Base-by-base conservation (phyloP, 2,113 vertebrate species). In the Scatophagus argus region DNA sequence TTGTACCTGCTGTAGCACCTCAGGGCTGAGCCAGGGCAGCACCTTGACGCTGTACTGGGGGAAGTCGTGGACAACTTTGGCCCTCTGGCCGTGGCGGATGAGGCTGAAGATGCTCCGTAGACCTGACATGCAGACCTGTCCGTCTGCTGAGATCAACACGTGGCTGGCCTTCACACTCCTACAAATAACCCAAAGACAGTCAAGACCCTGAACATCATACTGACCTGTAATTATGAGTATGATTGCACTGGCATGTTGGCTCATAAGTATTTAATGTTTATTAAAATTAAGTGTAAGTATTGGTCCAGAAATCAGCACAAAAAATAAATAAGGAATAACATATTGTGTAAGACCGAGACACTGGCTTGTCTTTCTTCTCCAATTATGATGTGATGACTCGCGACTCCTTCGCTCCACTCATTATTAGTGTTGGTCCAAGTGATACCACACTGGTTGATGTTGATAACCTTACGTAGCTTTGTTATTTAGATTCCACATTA, bases 111-210 rank as follows among this genome's bases (percentile, higher is more conserved):
- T 98, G 79, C 97, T 98, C 59, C 98, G 91, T 34, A 99, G 93
- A 34, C 98, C 98, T 1, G 98, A 98, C 64, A 99, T 96, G 92
- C 95, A 98, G 0, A 99, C 97, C 93, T 97, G 97, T 12, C 98
- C 98, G 0, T 99, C 98, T 0, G 94, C 95, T 0, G 98, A 97
- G 90, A 99, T 96, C 88, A 99, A 92, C 82, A 99, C 95, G 17
- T 99, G 98, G 93, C 98, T 98, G 72, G 98, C 97, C 91, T 99
- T 98, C 89, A 99, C 98, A 21, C 98, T 99, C 95, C 98, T 99
- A 25, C 38, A 34, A 38, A 54, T 5, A 74, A 29, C 12, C 12
- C 25, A 67, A 46, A 66, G 13, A 29, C 52, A 52, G 29, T 49
- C 8, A 63, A 27, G 7, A 64, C 17, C 68, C 5, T 19, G 3